Percentiles rank a stretch among this genome's conserved stretches.
Conservation (phyloP, 2,888 invertebrate species). For the Ametastegia equiseti region DNA sequence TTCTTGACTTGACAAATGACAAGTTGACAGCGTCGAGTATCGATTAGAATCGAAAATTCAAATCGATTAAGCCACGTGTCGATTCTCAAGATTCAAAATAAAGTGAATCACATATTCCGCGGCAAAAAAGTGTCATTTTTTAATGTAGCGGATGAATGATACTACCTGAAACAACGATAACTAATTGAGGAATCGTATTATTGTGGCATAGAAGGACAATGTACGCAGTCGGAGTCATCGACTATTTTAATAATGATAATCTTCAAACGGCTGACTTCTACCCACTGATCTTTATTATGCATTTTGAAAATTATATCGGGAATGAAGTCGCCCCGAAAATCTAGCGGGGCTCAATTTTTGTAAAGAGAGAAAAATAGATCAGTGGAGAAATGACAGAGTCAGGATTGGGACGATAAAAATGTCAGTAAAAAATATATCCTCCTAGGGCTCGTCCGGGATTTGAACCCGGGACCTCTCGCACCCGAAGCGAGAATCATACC, state of each 20-base stretch:
- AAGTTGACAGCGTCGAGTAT: neutral
- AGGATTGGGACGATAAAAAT: neutral
- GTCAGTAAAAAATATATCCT: neutral
- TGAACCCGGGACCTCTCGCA: conserved; percentile 86
- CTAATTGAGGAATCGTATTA: neutral
- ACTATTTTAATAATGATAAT: neutral
- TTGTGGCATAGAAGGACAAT: neutral
- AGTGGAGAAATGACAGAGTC: neutral
- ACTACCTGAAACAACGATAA: neutral
- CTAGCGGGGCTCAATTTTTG: too few species aligned
- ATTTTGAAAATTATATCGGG: too few species aligned
- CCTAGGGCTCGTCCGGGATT: conserved; percentile 83
- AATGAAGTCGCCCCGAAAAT: neutral
- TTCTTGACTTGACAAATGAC: too few species aligned
- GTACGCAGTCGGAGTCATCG: neutral
- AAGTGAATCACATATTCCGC: neutral
- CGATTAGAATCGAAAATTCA: neutral
- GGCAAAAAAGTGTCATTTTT: neutral
- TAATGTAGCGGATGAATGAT: neutral
- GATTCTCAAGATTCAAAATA: neutral
- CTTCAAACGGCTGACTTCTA: neutral
- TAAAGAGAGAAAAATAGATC: too few species aligned
- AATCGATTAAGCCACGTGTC: neutral
- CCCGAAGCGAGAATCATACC: conserved; percentile 86
- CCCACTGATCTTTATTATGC: too few species aligned